Base-by-base conservation (phyloP, 2,797 vertebrate genomes). In the Pipistrellus pipistrellus region DNA sequence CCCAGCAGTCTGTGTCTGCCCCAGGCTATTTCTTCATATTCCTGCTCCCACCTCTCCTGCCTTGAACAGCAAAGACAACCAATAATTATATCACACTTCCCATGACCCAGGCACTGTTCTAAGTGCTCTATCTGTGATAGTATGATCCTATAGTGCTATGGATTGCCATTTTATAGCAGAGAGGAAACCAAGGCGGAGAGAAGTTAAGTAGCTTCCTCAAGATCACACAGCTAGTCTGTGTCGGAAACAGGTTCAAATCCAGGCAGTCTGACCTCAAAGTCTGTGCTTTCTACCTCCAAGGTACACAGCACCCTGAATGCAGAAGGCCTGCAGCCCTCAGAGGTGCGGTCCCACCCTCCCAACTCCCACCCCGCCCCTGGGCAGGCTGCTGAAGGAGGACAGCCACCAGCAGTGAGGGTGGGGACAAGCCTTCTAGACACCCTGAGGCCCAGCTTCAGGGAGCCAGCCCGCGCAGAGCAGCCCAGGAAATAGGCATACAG, bases 181-280 rank as follows among this genome's bases (percentile, higher is more conserved):
- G 51, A 68, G 38, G 35, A 82, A 88, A 57, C 9, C 48, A 77
- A 32, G 75, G 83, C 75, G 93, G 53, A 87, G 94, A 93, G 73
- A 89, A 4, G 57, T 72, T 77, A 84, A 85, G 46, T 30, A 92
- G 55, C 53, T 88, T 89, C 76, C 72, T 59, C 59, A 80, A 72
- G 17, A 35, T 91, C 53, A 53, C 80, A 93, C 8, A 69, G 77
- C 64, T 35, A 77, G 69, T 57, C 64, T 64, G 75, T 10, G 55
- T 18, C 10, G 32, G 46, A 87, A 25, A 59, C 76, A 77, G 32
- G 44, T 76, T 90, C 82, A 88, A 77, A 55, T 21, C 18, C 30
- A 73, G 25, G 41, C 76, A 85, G 23, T 81, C 35, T 78, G 69
- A 87, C 41, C 88, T 91, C 15, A 27, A 38, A 85, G 30, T 55